Conservation (phyloP, 2,888 invertebrate species). For the Ganaspis brasiliensis region DNA sequence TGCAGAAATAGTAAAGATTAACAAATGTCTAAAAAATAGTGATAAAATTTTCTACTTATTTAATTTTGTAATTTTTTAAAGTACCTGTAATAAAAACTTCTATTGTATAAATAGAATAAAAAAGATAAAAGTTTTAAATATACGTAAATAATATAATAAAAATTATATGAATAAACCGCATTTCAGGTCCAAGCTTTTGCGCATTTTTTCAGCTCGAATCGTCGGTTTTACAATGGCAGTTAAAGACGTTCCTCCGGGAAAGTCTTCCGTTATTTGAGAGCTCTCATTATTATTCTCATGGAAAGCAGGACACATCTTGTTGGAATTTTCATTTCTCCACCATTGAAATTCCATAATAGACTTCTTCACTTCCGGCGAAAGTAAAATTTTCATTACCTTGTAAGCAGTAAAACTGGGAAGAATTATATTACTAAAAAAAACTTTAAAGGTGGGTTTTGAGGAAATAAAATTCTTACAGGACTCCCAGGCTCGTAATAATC, state of each 20-base stretch:
- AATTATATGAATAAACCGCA: slow-evolving; percentile 2
- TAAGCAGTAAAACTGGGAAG: slow-evolving; percentile 39
- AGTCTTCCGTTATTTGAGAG: slow-evolving; percentile 9
- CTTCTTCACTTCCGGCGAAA: slow-evolving; percentile 36
- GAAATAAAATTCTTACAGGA: slow-evolving; percentile 48
- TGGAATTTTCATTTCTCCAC: slow-evolving; percentile 19
- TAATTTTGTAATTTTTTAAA: background rate
- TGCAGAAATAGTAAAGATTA: background rate
- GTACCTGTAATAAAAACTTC: too few species aligned
- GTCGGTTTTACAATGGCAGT: slow-evolving; percentile 38
- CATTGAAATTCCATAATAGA: slow-evolving; percentile 2
- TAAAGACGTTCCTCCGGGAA: slow-evolving; percentile 1
- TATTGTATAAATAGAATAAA: too few species aligned
- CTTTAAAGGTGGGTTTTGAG: background rate
- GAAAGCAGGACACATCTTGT: background rate
- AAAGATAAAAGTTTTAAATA: too few species aligned
- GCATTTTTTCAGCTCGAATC: background rate
- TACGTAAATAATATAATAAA: background rate
- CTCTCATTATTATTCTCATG: slow-evolving; percentile 29
- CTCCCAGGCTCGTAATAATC: slow-evolving; percentile 39
- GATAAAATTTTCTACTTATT: background rate
- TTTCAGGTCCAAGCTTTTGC: background rate
- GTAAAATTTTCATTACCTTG: slow-evolving; percentile 24
- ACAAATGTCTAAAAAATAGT: background rate
- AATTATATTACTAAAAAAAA: slow-evolving; percentile 5